Conservation (phyloP, 2,888 invertebrate species). For the Theodoxus fluviatilis region DNA sequence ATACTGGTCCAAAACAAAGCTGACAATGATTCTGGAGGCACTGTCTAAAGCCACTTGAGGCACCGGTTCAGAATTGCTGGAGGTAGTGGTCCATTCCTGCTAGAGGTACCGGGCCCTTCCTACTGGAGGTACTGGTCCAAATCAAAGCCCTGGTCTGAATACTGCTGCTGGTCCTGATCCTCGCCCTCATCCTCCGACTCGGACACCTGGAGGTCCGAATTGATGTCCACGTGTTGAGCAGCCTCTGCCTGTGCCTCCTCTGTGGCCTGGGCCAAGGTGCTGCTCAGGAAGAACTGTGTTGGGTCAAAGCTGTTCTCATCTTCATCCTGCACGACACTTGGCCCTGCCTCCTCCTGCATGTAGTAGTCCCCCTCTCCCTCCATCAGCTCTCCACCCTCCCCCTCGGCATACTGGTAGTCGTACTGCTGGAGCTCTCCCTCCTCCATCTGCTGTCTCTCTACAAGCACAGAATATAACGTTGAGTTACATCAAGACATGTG, state of each 20-base stretch:
- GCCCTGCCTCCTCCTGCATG: constrained; percentile 30
- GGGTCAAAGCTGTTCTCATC: constrained; percentile 59
- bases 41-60: too few relatives aligned
- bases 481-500: too few relatives aligned
- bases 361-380: constrained; percentile 27
- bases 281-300: constrained; percentile 57
- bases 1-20: too few relatives aligned
- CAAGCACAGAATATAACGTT: too few relatives aligned
- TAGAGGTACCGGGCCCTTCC: neutral
- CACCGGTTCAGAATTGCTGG: too few relatives aligned
- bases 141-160: constrained; percentile 55
- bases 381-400: constrained; percentile 18
- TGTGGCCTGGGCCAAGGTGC: constrained; percentile 47
- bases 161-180: constrained; percentile 36
- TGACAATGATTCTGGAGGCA: too few relatives aligned
- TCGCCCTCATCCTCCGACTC: constrained; percentile 74
- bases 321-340: constrained; percentile 33
- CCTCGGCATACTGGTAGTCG: constrained; percentile 5
- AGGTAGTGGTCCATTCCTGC: neutral
- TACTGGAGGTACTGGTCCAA: constrained; percentile 50
- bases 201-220: constrained; percentile 79
- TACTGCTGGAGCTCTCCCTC: constrained; percentile 27
- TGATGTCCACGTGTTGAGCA: constrained; percentile 69
- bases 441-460: constrained; percentile 23
- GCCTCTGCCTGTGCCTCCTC: constrained; percentile 40